These are phyloP conservation scores for Phyllotreta striolata DNA, from an alignment of 2,888 invertebrate genomes.

Conservation along the genomic window DNA sequence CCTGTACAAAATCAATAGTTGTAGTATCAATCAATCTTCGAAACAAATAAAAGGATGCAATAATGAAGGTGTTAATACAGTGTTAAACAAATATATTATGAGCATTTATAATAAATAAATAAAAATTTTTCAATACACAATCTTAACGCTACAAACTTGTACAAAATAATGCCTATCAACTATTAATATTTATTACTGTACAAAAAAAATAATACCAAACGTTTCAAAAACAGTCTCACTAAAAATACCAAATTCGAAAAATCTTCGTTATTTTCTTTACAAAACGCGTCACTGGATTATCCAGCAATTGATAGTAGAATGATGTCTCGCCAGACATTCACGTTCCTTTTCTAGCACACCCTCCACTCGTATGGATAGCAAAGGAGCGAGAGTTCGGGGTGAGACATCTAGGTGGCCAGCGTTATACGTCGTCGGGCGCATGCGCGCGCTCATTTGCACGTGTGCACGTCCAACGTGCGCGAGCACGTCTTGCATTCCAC, in stretches of 20 bases:
- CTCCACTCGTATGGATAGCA: no score
- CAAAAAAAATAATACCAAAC: no score
- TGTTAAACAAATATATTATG: slow-evolving; percentile 37
- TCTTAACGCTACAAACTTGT: slow-evolving; percentile 30
- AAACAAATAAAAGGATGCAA: no score
- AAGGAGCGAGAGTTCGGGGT: no score
- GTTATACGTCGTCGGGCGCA: background rate
- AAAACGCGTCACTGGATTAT: slow-evolving; percentile 5
- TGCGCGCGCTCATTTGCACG: slow-evolving; percentile 76
- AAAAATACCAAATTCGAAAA: background rate
- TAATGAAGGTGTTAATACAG: no score
- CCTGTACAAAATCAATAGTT: no score
- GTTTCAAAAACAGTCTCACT: background rate
- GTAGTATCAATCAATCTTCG: no score
- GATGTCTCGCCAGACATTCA: no score
- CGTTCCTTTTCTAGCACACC: no score
- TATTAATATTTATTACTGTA: no score
- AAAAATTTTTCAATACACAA: slow-evolving; percentile 37
- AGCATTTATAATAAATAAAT: slow-evolving; percentile 41
- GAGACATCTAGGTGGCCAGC: no score
- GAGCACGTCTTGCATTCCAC: slow-evolving; percentile 91
- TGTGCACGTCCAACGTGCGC: slow-evolving; percentile 78
- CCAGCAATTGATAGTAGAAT: no score
- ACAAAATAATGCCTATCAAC: slow-evolving; percentile 18
- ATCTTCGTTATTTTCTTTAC: background rate